Conservation (phyloP, 2,888 invertebrate species). For the Acleris sparsana region DNA sequence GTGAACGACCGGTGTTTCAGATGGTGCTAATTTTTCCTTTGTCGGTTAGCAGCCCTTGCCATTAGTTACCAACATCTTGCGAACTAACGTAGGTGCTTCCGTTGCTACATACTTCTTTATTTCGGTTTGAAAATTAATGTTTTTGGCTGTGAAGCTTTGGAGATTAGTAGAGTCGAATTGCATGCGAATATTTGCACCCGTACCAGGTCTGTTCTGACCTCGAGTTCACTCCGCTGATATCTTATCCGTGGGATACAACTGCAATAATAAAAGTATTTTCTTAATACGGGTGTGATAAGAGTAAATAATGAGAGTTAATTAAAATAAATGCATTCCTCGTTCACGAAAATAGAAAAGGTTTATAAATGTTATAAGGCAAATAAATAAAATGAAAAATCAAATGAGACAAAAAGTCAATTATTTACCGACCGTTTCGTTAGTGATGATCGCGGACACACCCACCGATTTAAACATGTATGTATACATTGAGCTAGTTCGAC, state of each 20-base stretch:
- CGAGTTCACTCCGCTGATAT: slow-evolving; percentile 7
- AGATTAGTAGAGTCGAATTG: too few relatives aligned
- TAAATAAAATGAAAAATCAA: too few relatives aligned
- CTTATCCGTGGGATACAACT: slow-evolving; percentile 8
- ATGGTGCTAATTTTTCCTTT: slow-evolving; percentile 71
- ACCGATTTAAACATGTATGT: too few relatives aligned
- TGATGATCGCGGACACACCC: too few relatives aligned
- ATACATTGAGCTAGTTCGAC: too few relatives aligned
- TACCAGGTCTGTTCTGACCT: slow-evolving; percentile 2
- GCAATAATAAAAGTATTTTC: not conserved
- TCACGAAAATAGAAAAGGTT: too few relatives aligned
- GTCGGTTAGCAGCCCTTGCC: slow-evolving; percentile 64
- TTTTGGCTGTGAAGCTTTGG: too few relatives aligned
- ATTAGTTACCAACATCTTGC: slow-evolving; percentile 52
- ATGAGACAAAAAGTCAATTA: too few relatives aligned
- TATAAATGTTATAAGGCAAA: too few relatives aligned
- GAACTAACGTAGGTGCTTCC: slow-evolving; percentile 38
- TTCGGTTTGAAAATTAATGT: not conserved
- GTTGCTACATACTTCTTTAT: slow-evolving; percentile 14
- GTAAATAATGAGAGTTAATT: not conserved
- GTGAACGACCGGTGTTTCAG: slow-evolving; percentile 70
- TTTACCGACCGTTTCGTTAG: too few relatives aligned
- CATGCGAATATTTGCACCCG: slow-evolving; percentile 2
- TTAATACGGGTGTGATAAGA: not conserved
- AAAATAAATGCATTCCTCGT: not conserved